phyloP scores from a whole-genome alignment of 1,140 invertebrate species.

The Apis laboriosa region DNA sequence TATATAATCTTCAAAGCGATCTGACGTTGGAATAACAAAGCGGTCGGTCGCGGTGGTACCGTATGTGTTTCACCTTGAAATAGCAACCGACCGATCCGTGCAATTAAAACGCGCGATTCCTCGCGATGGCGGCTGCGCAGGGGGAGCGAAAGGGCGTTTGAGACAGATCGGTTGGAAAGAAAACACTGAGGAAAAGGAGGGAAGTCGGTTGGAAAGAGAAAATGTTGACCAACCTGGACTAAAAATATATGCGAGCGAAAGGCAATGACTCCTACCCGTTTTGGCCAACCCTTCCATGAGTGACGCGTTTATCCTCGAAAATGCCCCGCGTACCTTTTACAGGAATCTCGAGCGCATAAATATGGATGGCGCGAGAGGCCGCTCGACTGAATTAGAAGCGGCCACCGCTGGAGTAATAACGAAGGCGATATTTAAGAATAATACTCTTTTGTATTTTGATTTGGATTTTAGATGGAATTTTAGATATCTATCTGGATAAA shows the following conservation, averaged over 20 bases:
- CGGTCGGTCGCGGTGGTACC: not conserved
- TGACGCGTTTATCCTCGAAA: conserved; percentile 73
- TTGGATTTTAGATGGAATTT: too few relatives aligned
- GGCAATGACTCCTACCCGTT: conserved; percentile 67
- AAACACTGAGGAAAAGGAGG: conserved; percentile 47
- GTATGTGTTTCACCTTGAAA: conserved; percentile 55
- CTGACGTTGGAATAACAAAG: conserved; percentile 10
- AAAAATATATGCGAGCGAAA: conserved; percentile 72
- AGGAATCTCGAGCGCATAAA: conserved; percentile 66
- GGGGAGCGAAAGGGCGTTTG: conserved; percentile 29
- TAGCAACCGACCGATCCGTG: conserved; percentile 57
- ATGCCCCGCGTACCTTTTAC: conserved; percentile 64
- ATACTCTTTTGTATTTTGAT: too few relatives aligned
- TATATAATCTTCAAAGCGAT: not conserved
- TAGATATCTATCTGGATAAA: too few relatives aligned
- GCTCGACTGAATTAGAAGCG: conserved; percentile 23
- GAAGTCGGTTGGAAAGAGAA: conserved; percentile 57
- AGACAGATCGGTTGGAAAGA: conserved; percentile 46
- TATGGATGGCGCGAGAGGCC: conserved; percentile 21
- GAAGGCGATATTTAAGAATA: not conserved
- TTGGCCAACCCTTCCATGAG: conserved; percentile 13
- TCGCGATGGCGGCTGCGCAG: conserved; percentile 57
- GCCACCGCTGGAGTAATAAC: not conserved
- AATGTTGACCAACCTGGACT: conserved; percentile 72
- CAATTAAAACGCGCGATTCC: conserved; percentile 63